Conservation (phyloP, 1,140 invertebrate species). For the Lepeophtheirus salmonis region DNA sequence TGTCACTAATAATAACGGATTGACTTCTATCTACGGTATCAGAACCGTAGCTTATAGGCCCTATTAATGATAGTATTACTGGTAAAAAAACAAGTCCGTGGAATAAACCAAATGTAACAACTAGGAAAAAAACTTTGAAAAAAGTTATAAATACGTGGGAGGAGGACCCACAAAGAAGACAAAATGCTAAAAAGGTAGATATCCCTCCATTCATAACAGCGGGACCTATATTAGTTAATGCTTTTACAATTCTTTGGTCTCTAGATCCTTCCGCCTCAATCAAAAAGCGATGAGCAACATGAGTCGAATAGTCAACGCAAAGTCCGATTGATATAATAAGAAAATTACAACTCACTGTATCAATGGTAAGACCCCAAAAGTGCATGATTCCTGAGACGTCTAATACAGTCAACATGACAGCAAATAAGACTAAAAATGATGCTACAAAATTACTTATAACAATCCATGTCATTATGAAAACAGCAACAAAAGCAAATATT, state of each 20-base stretch:
- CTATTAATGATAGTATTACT: conserved; percentile 34
- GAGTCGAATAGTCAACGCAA: conserved; percentile 69
- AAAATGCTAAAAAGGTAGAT: conserved; percentile 51
- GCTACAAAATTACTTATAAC: conserved; percentile 56
- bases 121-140: conserved; percentile 42
- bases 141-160: conserved; percentile 58
- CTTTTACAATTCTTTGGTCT: conserved; percentile 40
- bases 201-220: conserved; percentile 59
- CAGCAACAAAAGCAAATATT: conserved; percentile 50
- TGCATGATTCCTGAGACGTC: conserved; percentile 17
- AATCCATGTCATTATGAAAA: conserved; percentile 55
- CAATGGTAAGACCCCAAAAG: conserved; percentile 45
- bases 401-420: conserved; percentile 51
- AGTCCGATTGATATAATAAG: conserved; percentile 62
- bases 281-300: conserved; percentile 62
- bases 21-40: neutral
- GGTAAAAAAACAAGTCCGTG: conserved; percentile 37
- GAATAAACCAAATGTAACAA: conserved; percentile 37
- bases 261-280: conserved; percentile 33
- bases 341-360: conserved; percentile 60
- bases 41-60: conserved; percentile 27
- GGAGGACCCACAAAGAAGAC: conserved; percentile 47
- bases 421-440: conserved; percentile 55
- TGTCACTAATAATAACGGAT: neutral
- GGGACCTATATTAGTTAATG: conserved; percentile 51